Evolutionary conservation across 2,888 invertebrate genomes (phyloP).

Genomic region (Melangyna quadrimaculata): DNA sequence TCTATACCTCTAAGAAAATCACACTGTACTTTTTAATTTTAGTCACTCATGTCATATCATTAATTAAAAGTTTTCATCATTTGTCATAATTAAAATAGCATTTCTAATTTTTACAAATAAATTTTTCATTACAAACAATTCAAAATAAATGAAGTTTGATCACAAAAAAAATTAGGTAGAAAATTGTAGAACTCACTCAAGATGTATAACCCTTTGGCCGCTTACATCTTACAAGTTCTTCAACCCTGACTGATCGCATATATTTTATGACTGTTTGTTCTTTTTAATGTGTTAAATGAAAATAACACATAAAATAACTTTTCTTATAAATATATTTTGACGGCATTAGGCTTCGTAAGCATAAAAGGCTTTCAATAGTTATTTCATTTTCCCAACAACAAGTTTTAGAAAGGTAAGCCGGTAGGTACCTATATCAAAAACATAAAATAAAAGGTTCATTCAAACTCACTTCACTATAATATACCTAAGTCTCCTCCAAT

Average conservation of each 20-base stretch:
- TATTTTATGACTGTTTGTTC: constrained; percentile 19
- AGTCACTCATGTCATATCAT: too few species aligned
- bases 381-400: background rate
- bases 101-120: too few species aligned
- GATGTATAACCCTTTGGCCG: background rate
- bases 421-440: background rate
- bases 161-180: too few species aligned
- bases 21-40: too few species aligned
- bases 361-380: background rate
- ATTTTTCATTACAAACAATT: too few species aligned
- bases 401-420: too few species aligned
- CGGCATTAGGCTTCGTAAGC: constrained; percentile 22
- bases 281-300: constrained; percentile 21
- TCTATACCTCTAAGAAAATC: too few species aligned
- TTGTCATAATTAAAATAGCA: too few species aligned
- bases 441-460: constrained; percentile 33
- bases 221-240: background rate
- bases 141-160: too few species aligned
- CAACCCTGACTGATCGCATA: background rate
- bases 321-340: constrained; percentile 52
- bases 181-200: too few species aligned
- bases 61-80: too few species aligned
- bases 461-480: background rate
- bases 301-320: constrained; percentile 44
- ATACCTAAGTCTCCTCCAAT: background rate